Percentiles rank a stretch among this genome's conserved stretches.
These are phyloP conservation scores for Galagoides demidoff DNA, from an alignment of 2,797 vertebrate species.

Conservation along the genomic window DNA sequence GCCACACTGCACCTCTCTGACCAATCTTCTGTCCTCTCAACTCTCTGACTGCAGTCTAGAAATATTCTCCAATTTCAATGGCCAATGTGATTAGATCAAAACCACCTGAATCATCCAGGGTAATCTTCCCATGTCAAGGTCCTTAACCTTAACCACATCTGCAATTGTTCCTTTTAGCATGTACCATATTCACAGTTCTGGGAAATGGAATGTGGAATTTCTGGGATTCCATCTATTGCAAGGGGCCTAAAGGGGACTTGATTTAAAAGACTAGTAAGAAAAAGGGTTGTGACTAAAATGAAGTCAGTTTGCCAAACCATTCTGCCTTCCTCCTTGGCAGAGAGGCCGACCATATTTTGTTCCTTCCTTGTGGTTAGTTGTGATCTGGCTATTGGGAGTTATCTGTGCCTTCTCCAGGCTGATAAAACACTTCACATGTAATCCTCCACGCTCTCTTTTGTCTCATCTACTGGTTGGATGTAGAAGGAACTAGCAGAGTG, in stretches of 20 bases:
- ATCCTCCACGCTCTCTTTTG: background rate
- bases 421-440: background rate
- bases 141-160: background rate
- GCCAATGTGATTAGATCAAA: background rate
- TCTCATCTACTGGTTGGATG: background rate
- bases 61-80: background rate
- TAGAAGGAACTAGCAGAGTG: background rate
- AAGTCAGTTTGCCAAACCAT: background rate
- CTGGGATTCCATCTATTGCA: background rate
- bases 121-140: background rate
- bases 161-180: background rate
- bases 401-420: background rate
- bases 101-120: background rate
- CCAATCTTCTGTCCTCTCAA: background rate
- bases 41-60: background rate
- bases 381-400: background rate
- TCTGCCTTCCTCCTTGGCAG: background rate
- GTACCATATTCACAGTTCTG: background rate
- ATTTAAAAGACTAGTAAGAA: background rate
- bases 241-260: background rate
- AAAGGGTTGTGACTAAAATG: background rate
- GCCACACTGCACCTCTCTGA: background rate
- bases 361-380: background rate
- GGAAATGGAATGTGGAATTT: background rate
- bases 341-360: background rate